phyloP scores from a whole-genome alignment of 2,797 vertebrate genomes.

The Dendrocincla tyrannina region DNA sequence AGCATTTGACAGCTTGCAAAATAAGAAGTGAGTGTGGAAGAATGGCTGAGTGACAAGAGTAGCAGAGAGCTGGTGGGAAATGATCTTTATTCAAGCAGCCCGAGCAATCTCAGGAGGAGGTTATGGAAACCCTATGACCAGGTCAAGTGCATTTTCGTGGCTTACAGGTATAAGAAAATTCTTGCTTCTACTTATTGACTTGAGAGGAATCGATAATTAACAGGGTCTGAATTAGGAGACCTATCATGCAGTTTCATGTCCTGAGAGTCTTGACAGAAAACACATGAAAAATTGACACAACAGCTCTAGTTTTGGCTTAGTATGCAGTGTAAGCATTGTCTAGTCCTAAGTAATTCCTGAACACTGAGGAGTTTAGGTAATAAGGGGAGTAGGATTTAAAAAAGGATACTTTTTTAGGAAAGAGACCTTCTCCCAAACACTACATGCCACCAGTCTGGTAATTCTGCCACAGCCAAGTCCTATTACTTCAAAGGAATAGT shows the following conservation, averaged over 20 bases:
- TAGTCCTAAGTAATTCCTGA: neutral
- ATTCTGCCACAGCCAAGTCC: neutral
- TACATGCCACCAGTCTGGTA: fast-evolving
- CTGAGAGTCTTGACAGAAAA: neutral
- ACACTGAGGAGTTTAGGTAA: neutral
- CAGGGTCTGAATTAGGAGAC: neutral
- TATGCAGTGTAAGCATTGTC: neutral
- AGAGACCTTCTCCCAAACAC: neutral
- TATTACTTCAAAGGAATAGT: neutral
- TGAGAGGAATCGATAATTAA: neutral
- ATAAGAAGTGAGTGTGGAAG: neutral
- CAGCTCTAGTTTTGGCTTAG: fast-evolving
- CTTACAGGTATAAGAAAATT: neutral
- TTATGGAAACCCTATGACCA: neutral
- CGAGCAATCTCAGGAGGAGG: neutral
- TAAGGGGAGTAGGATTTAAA: fast-evolving
- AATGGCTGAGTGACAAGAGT: neutral
- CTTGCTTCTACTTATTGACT: neutral
- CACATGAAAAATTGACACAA: neutral
- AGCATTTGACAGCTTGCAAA: neutral
- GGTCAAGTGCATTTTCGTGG: neutral
- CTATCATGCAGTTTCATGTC: neutral
- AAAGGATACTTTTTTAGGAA: fast-evolving
- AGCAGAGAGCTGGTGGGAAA: neutral
- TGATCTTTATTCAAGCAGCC: neutral